Percentiles rank a stretch among this genome's conserved stretches.
Conservation (phyloP, 2,888 invertebrate genomes). For the Drosophila kambysellisi region DNA sequence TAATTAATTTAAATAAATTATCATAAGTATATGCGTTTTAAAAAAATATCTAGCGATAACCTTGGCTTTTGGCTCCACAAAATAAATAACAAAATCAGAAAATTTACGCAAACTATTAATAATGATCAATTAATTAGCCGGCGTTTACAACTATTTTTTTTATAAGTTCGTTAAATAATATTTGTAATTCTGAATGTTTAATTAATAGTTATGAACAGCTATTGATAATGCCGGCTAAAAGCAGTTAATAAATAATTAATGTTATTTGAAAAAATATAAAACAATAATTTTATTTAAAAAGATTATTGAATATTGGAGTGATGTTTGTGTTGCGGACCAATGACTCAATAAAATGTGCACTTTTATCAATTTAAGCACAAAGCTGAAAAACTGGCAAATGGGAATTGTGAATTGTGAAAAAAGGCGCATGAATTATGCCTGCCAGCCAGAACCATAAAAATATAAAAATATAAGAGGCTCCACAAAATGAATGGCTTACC, state of each 20-base stretch:
- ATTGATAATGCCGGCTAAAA: conserved; percentile 30
- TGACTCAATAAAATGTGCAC: conserved; percentile 34
- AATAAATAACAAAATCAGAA: conserved; percentile 7
- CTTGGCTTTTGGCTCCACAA: not conserved
- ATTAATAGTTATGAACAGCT: conserved; percentile 27
- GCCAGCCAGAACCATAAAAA: conserved; percentile 69
- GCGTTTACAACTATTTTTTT: conserved; percentile 1
- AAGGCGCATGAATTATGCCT: conserved; percentile 72
- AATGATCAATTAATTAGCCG: conserved; percentile 65
- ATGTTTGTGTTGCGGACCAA: conserved; percentile 7
- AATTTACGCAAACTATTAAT: conserved; percentile 55
- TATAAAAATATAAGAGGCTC: conserved; percentile 40
- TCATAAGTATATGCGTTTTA: not conserved
- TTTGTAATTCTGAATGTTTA: conserved; percentile 1
- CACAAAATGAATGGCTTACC: not conserved
- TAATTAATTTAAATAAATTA: conserved; percentile 15
- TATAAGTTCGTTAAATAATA: not conserved
- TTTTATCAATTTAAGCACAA: conserved; percentile 47
- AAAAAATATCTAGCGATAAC: not conserved
- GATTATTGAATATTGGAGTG: conserved; percentile 44
- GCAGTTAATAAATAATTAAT: conserved; percentile 30
- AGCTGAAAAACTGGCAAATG: conserved; percentile 20
- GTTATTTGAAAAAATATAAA: conserved; percentile 23
- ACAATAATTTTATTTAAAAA: conserved; percentile 30
- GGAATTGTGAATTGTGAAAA: conserved; percentile 50